Conservation (phyloP, 2,113 vertebrate genomes). For the Craseonycteris thonglongyai region DNA sequence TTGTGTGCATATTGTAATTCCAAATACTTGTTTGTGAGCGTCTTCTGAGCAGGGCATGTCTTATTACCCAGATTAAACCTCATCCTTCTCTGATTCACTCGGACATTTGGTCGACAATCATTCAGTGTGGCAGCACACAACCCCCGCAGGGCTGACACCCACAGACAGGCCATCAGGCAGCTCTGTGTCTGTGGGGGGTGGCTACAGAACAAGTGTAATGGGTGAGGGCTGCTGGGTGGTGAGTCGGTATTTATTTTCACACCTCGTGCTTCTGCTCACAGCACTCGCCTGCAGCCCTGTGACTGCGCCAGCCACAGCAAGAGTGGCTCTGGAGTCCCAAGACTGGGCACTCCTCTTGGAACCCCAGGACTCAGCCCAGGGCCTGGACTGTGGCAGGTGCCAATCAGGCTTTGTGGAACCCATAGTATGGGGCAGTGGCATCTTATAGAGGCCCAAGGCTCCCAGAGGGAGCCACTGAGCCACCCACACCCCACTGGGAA, state of each 20-base stretch:
- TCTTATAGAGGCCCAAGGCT: background rate
- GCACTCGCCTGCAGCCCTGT: background rate
- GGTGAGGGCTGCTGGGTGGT: background rate
- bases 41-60: background rate
- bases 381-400: background rate
- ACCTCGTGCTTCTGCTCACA: fast-evolving
- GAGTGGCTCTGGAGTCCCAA: background rate
- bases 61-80: background rate
- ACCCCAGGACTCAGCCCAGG: background rate
- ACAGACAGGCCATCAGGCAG: fast-evolving
- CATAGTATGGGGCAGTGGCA: background rate
- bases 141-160: background rate
- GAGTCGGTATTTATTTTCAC: fast-evolving
- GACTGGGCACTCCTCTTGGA: background rate
- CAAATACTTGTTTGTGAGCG: background rate
- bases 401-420: background rate
- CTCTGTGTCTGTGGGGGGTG: background rate
- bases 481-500: fast-evolving
- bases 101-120: background rate
- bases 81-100: background rate
- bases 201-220: fast-evolving
- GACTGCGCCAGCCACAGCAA: fast-evolving
- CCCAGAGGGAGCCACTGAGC: background rate
- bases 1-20: background rate
- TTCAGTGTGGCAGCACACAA: background rate